Percentiles rank a stretch among this genome's conserved stretches.
Conservation (phyloP, 2,888 invertebrate genomes). For the Elegia similella region DNA sequence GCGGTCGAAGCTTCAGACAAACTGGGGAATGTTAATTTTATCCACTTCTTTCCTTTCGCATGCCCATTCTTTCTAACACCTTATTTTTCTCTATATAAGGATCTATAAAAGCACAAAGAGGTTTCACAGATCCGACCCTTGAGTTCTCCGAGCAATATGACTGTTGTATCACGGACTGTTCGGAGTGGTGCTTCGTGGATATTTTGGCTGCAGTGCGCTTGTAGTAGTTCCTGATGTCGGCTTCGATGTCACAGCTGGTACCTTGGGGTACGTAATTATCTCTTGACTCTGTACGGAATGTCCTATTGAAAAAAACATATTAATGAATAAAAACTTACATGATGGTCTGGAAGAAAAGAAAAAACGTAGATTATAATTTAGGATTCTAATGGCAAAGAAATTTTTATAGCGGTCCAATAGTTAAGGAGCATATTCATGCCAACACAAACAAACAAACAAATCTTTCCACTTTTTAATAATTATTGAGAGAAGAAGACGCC, state of each 20-base stretch:
- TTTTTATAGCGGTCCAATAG: too few relatives aligned
- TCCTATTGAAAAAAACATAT: conserved; percentile 39
- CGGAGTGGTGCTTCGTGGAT: conserved; percentile 41
- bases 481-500: too few relatives aligned
- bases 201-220: conserved; percentile 40
- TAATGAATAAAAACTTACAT: too few relatives aligned
- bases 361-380: too few relatives aligned
- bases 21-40: background rate
- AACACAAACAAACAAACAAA: too few relatives aligned
- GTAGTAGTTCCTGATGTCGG: conserved; percentile 49
- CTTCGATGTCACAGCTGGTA: conserved; percentile 50
- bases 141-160: conserved; percentile 51
- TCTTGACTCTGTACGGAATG: conserved; percentile 62
- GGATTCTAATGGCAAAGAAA: too few relatives aligned
- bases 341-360: too few relatives aligned
- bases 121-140: conserved; percentile 50
- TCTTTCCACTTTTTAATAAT: too few relatives aligned
- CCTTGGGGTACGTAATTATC: conserved; percentile 54
- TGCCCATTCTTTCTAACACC: conserved; percentile 38
- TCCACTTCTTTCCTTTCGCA: background rate
- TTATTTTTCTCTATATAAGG: conserved; percentile 54
- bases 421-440: too few relatives aligned
- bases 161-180: conserved; percentile 36
- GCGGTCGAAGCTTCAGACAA: too few relatives aligned
- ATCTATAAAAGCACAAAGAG: conserved; percentile 53